Conservation (phyloP, 2,113 vertebrate genomes). For the Microcebus murinus region DNA sequence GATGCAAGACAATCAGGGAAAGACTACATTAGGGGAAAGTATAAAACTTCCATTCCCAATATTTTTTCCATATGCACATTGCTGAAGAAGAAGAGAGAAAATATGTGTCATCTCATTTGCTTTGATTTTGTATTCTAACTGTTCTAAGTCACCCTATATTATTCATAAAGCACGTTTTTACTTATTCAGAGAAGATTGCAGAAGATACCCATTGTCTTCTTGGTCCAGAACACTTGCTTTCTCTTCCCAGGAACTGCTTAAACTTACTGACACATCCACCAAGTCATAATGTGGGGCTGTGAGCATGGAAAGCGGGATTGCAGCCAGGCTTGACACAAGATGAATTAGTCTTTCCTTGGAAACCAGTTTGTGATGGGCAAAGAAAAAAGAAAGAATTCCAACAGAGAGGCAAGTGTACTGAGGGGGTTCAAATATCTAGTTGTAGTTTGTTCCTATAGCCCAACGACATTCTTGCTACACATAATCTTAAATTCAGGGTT, state of each 20-base stretch:
- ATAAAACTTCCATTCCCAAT: not conserved
- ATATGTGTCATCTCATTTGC: not conserved
- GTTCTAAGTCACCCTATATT: not conserved
- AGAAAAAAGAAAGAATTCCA: not conserved
- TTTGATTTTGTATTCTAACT: not conserved
- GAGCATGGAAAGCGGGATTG: not conserved
- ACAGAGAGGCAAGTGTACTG: not conserved
- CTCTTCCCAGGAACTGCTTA: not conserved
- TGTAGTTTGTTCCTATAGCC: not conserved
- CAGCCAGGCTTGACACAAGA: not conserved
- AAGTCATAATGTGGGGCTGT: too few relatives aligned
- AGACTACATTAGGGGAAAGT: not conserved
- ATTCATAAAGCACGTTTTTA: not conserved
- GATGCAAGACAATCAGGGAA: not conserved
- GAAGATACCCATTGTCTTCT: not conserved
- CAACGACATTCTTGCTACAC: not conserved
- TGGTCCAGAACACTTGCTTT: not conserved
- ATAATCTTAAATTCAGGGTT: not conserved
- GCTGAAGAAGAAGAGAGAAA: not conserved
- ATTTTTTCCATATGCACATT: not conserved
- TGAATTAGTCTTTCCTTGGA: not conserved
- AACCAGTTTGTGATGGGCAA: not conserved
- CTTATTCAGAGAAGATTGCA: not conserved
- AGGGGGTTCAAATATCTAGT: not conserved
- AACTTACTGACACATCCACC: not conserved